These are phyloP conservation scores for Colinus virginianus DNA, from an alignment of 2,113 vertebrate species.

Conservation along the genomic window DNA sequence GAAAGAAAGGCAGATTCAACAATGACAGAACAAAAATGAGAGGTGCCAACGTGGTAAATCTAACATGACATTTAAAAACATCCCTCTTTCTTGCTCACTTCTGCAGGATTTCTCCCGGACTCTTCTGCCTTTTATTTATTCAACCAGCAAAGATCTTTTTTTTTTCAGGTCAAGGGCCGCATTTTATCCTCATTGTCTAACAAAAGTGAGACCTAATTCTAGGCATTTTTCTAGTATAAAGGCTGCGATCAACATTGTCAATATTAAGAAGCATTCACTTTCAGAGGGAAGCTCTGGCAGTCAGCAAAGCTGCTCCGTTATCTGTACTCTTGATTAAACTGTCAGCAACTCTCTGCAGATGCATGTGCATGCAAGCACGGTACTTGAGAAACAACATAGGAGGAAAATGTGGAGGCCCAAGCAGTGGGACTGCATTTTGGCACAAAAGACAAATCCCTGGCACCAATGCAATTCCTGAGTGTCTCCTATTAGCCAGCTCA, in stretches of 20 bases:
- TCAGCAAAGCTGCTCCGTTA: not conserved
- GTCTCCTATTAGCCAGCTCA: rapidly evolving
- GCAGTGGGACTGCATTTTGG: rapidly evolving
- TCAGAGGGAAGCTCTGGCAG: not conserved
- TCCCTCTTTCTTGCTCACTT: not conserved
- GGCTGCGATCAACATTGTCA: not conserved
- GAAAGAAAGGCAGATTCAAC: not conserved
- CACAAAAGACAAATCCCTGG: not conserved
- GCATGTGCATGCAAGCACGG: rapidly evolving
- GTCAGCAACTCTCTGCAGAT: not conserved
- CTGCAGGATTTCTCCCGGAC: not conserved
- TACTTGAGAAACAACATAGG: not conserved
- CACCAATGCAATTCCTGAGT: not conserved
- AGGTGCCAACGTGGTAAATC: not conserved
- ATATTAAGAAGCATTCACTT: not conserved
- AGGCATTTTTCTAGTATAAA: not conserved
- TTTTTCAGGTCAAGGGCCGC: not conserved
- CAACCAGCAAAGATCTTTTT: not conserved
- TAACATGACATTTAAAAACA: conserved; percentile 28
- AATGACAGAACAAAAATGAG: not conserved
- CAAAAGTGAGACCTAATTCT: not conserved
- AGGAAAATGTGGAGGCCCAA: not conserved
- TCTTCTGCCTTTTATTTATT: conserved; percentile 28
- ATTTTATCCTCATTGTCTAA: not conserved
- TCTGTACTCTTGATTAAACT: not conserved